Evolutionary conservation across 1,140 invertebrate species (phyloP).

Genomic region (Papilio dardanus): DNA sequence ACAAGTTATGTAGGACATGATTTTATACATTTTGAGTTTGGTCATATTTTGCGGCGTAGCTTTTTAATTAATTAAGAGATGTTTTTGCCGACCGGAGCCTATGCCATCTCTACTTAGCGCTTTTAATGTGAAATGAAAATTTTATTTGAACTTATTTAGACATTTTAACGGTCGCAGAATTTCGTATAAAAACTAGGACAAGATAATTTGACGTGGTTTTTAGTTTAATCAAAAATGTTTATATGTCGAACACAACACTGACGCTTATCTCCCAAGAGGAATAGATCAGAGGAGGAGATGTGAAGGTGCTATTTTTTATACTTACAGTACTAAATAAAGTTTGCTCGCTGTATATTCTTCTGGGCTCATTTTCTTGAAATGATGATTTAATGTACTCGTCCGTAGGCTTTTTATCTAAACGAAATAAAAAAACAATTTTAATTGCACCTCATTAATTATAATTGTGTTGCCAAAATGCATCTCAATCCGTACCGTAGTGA

Average conservation of each 20-base stretch:
- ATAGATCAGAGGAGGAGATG: neutral
- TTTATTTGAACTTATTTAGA: constrained; percentile 9
- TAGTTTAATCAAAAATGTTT: neutral
- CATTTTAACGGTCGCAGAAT: constrained; percentile 2
- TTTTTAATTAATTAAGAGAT: constrained; percentile 16
- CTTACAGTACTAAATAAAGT: constrained; percentile 53
- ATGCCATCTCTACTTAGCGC: neutral
- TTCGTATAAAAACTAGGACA: constrained; percentile 4
- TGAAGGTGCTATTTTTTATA: constrained; percentile 27
- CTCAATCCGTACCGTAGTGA: neutral
- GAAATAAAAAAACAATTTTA: too few species aligned
- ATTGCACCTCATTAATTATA: too few species aligned
- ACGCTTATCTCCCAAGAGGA: neutral
- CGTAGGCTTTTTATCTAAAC: constrained; percentile 63
- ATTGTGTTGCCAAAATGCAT: too few species aligned
- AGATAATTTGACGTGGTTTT: neutral
- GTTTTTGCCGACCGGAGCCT: neutral
- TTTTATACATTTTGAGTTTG: neutral
- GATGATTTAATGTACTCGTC: constrained; percentile 52
- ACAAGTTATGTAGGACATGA: neutral
- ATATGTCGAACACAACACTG: neutral
- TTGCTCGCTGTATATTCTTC: constrained; percentile 52
- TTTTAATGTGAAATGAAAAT: neutral
- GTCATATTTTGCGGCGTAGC: neutral
- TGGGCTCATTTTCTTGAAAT: constrained; percentile 46